These are phyloP conservation scores for Poeciliopsis paucimaculata DNA, from an alignment of 2,797 vertebrate species.

Conservation along the genomic window DNA sequence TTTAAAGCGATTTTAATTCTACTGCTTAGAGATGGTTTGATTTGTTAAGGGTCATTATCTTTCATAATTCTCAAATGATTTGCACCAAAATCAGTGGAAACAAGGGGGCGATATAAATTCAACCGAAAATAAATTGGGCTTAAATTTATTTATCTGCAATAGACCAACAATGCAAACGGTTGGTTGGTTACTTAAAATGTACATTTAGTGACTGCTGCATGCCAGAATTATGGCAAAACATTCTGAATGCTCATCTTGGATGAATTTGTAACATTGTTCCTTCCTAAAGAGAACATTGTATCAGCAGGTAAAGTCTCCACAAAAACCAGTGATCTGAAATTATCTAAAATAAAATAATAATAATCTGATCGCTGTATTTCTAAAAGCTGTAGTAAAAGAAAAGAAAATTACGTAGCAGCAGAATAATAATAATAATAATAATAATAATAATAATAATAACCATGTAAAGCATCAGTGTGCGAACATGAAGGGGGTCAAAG, in stretches of 20 bases:
- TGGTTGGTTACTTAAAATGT: background rate
- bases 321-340: background rate
- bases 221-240: background rate
- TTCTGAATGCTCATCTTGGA: background rate
- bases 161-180: background rate
- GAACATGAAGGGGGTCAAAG: background rate
- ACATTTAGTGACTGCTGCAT: background rate
- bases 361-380: background rate
- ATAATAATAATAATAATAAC: background rate
- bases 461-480: background rate
- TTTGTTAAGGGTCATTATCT: too few relatives aligned
- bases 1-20: background rate
- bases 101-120: background rate
- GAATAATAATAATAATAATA: too few relatives aligned
- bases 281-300: background rate
- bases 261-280: background rate
- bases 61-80: background rate
- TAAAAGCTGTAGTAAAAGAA: background rate
- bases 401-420: background rate
- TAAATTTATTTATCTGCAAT: background rate
- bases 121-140: background rate
- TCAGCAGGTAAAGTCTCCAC: background rate
- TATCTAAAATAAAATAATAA: background rate
- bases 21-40: too few relatives aligned
- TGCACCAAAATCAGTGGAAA: background rate